Percentiles rank a stretch among this genome's conserved stretches.
phyloP scores from a whole-genome alignment of 1,140 invertebrate species.

The Drosophila cardini region DNA sequence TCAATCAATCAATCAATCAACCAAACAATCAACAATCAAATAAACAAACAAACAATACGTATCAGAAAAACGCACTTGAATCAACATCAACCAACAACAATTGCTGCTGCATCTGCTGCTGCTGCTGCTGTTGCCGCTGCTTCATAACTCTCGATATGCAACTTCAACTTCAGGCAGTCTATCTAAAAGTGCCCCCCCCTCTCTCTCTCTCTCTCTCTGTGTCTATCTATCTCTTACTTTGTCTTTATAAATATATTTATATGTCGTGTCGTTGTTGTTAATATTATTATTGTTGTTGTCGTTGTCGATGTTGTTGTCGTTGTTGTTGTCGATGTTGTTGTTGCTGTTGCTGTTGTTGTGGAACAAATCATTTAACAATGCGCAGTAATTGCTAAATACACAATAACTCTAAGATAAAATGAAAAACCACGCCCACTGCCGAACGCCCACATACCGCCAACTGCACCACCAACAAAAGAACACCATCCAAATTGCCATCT shows the following conservation, averaged over 20 bases:
- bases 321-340: constrained; percentile 38
- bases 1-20: constrained; percentile 41
- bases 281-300: constrained; percentile 14
- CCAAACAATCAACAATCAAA: constrained; percentile 31
- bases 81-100: constrained; percentile 37
- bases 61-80: constrained; percentile 35
- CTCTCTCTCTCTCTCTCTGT: constrained; percentile 4
- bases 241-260: constrained; percentile 31
- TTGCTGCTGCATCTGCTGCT: constrained; percentile 54
- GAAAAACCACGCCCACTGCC: constrained; percentile 40
- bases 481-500: constrained; percentile 50
- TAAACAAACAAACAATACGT: constrained; percentile 32
- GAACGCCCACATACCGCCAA: constrained; percentile 43
- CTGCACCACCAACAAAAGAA: constrained; percentile 53
- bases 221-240: constrained; percentile 7
- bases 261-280: background rate
- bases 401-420: constrained; percentile 52
- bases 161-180: constrained; percentile 21
- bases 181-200: constrained; percentile 2
- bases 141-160: constrained; percentile 28
- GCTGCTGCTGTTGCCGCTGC: constrained; percentile 58
- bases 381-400: constrained; percentile 23
- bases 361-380: constrained; percentile 14
- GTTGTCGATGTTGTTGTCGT: constrained; percentile 7
- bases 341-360: constrained; percentile 59